Percentiles rank a stretch among this genome's conserved stretches.
These are phyloP conservation scores for Epinephelus lanceolatus DNA, from an alignment of 2,113 vertebrate species.

Conservation along the genomic window DNA sequence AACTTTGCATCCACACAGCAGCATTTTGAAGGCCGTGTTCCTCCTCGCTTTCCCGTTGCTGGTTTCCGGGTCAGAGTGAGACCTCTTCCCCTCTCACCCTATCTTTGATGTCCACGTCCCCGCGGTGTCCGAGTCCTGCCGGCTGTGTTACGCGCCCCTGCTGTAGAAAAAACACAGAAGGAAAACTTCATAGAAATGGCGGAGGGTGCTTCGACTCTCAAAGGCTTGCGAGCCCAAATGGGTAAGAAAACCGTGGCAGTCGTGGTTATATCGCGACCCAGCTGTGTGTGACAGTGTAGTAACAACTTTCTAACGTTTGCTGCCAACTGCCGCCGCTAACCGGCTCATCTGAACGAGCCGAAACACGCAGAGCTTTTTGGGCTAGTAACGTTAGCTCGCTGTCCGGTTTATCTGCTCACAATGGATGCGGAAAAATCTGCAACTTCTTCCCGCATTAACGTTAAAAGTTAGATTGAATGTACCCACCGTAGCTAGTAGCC, in stretches of 20 bases:
- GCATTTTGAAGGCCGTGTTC: too few relatives aligned
- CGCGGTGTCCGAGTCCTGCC: conserved; percentile 68
- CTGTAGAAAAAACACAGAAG: conserved; percentile 67
- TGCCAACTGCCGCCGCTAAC: conserved; percentile 10
- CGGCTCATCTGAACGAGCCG: conserved; percentile 42
- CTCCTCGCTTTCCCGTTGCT: background rate
- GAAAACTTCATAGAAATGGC: conserved; percentile 87
- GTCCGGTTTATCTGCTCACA: conserved; percentile 48
- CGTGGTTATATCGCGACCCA: background rate
- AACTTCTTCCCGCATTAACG: conserved; percentile 2
- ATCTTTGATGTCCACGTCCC: conserved; percentile 79
- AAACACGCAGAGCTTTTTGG: conserved; percentile 26
- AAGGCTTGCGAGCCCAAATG: conserved; percentile 85
- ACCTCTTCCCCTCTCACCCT: rapidly evolving
- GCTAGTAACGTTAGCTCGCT: conserved; percentile 71
- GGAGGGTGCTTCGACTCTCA: conserved; percentile 86
- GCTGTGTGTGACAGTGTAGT: background rate
- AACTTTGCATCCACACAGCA: background rate
- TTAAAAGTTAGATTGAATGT: background rate
- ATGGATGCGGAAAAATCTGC: conserved; percentile 43
- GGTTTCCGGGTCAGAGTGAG: conserved; percentile 42
- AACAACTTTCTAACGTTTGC: conserved; percentile 24
- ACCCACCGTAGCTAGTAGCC: background rate
- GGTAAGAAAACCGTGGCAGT: conserved; percentile 73
- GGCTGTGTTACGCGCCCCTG: conserved; percentile 74